Evolutionary conservation across 1,140 invertebrate genomes (phyloP).

Genomic region (Bombyx mori): ASM3026992v2 NC_085119.1:3253001-3253500

Average conservation of each 20-base stretch:
- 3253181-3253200: conserved; percentile 74
- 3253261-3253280: too few species aligned
- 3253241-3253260: too few species aligned
- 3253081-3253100: conserved; percentile 28
- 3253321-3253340: too few species aligned
- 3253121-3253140: conserved; percentile 70
- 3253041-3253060: conserved; percentile 2
- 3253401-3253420: too few species aligned
- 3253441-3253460: conserved; percentile 66
- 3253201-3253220: not conserved
- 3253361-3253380: too few species aligned
- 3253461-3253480: conserved; percentile 61
- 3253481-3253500: conserved; percentile 75
- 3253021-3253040: conserved; percentile 35
- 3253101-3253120: conserved; percentile 77
- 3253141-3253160: conserved; percentile 74
- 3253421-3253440: not conserved
- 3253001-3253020: conserved; percentile 20
- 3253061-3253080: conserved; percentile 19
- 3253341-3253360: too few species aligned
- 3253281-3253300: too few species aligned
- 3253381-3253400: too few species aligned
- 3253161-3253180: conserved; percentile 77
- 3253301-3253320: too few species aligned
- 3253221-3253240: not conserved